Evolutionary conservation across 2,888 invertebrate genomes (phyloP).

Genomic region (Drosophila kanekoi): DNA sequence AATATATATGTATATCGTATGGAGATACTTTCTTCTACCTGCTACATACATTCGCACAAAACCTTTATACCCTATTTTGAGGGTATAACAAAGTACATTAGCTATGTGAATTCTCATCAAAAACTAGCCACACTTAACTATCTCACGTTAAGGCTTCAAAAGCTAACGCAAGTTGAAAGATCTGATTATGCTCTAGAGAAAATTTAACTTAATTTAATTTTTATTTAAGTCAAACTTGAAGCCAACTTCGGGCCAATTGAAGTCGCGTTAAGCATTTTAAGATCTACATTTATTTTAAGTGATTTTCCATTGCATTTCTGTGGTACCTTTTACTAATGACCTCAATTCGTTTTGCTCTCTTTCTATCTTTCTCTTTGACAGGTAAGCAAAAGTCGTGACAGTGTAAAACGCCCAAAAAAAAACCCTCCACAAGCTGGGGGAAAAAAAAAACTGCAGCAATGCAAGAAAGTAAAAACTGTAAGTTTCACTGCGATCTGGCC

Average conservation of each 20-base stretch:
- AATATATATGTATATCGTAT: too few relatives aligned
- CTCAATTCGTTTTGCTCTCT: constrained; percentile 65
- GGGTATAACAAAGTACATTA: too few relatives aligned
- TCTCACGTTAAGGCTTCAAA: too few relatives aligned
- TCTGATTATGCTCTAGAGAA: too few relatives aligned
- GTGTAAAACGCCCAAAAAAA: constrained; percentile 59
- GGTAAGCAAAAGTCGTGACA: constrained; percentile 79
- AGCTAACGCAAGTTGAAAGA: too few relatives aligned
- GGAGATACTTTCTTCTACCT: too few relatives aligned
- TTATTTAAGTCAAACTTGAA: background rate
- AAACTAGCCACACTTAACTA: too few relatives aligned
- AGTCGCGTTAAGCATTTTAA: constrained; percentile 4
- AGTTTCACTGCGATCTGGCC: constrained; percentile 66
- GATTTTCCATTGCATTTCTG: constrained; percentile 41
- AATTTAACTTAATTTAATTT: background rate
- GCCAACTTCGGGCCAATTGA: background rate
- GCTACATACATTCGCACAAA: too few relatives aligned
- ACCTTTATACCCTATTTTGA: too few relatives aligned
- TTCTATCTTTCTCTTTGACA: constrained; percentile 72
- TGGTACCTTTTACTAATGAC: constrained; percentile 76
- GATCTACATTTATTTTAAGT: constrained; percentile 22
- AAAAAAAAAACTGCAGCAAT: constrained; percentile 44
- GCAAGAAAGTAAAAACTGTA: constrained; percentile 63
- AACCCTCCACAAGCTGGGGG: background rate
- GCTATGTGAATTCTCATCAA: too few relatives aligned